A percentile compares a stretch with the other conserved stretches of the same genome.
Conservation (phyloP, 64 coral and sea anemone species). For the Montipora sp. region DNA sequence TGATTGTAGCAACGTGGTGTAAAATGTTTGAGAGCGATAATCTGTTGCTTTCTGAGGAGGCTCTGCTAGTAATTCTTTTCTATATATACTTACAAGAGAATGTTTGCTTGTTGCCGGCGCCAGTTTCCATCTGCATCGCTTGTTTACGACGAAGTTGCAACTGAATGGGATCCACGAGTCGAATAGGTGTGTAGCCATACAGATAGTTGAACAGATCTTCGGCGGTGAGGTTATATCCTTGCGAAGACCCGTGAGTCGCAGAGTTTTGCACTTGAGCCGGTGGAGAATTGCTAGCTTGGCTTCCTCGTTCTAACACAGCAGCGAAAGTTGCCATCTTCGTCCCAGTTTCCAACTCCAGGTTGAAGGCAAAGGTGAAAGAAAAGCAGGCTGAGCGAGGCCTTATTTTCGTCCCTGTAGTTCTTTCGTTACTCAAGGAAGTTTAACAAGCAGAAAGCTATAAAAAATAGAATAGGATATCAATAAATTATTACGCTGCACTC, state of each 20-base stretch:
- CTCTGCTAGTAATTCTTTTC: neutral
- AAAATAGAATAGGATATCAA: slow-evolving; percentile 48
- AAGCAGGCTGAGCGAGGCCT: too few species aligned
- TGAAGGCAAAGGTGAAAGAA: too few species aligned
- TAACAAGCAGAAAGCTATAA: slow-evolving; percentile 53
- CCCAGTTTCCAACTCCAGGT: too few species aligned
- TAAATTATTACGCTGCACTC: slow-evolving; percentile 37
- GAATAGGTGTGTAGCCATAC: slow-evolving; percentile 88
- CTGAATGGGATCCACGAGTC: slow-evolving; percentile 79
- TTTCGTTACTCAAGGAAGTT: slow-evolving; percentile 35
- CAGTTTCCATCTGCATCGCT: slow-evolving; percentile 56
- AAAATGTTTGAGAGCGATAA: neutral
- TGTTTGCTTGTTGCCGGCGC: neutral
- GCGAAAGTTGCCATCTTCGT: slow-evolving; percentile 20
- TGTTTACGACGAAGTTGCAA: slow-evolving; percentile 62
- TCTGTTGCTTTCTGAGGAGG: neutral
- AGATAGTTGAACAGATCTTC: slow-evolving; percentile 92
- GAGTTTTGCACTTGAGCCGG: slow-evolving; percentile 15
- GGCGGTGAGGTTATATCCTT: slow-evolving; percentile 39
- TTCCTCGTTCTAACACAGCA: neutral
- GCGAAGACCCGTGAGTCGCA: neutral
- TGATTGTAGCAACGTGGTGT: neutral
- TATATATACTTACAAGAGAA: slow-evolving; percentile 33
- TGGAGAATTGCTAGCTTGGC: neutral
- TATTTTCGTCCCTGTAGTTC: neutral